Evolutionary conservation across 30 jellyfish, hydroid and myxozoan genomes (phyloP).

Genomic region (Catostylus mosaicus): DNA sequence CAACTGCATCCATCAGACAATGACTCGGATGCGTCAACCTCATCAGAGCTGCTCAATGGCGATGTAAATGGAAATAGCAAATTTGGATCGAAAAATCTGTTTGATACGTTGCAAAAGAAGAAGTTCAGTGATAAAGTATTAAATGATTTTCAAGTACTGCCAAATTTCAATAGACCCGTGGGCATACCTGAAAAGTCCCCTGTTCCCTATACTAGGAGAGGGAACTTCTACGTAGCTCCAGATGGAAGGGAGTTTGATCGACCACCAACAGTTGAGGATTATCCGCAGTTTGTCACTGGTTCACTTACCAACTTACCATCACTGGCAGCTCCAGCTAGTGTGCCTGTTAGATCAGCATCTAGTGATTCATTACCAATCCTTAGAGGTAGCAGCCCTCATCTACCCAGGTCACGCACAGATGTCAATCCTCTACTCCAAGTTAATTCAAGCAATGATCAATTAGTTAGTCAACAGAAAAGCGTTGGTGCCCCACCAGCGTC

Average conservation of each 20-base stretch:
- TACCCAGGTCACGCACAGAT: slow-evolving; percentile 80
- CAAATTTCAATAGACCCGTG: slow-evolving; percentile 28
- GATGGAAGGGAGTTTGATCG: slow-evolving; percentile 84
- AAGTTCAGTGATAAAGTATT: slow-evolving; percentile 21
- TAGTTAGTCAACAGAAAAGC: not conserved
- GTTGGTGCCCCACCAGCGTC: slow-evolving; percentile 23
- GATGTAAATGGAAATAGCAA: slow-evolving; percentile 49
- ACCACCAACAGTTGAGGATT: slow-evolving; percentile 76
- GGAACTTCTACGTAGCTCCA: slow-evolving; percentile 79
- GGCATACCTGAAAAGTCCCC: slow-evolving; percentile 2
- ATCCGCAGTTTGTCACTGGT: slow-evolving; percentile 70
- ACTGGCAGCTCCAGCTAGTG: slow-evolving; percentile 12
- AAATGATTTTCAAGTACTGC: slow-evolving; percentile 33
- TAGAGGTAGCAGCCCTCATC: slow-evolving; percentile 66
- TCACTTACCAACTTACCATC: slow-evolving; percentile 36
- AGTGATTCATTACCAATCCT: slow-evolving; percentile 42
- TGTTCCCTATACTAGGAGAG: slow-evolving; percentile 77
- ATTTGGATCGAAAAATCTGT: slow-evolving; percentile 47
- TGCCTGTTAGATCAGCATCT: slow-evolving; percentile 56
- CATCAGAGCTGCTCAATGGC: slow-evolving; percentile 57
- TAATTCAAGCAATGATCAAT: slow-evolving; percentile 28
- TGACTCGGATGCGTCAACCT: slow-evolving; percentile 58
- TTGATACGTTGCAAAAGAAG: slow-evolving; percentile 74
- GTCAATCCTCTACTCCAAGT: slow-evolving; percentile 62
- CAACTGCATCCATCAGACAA: slow-evolving; percentile 45